A percentile compares a stretch with the other conserved stretches of the same genome.
These are phyloP conservation scores for Microtus oregoni DNA, from an alignment of 2,113 vertebrate species.

Conservation along the genomic window DNA sequence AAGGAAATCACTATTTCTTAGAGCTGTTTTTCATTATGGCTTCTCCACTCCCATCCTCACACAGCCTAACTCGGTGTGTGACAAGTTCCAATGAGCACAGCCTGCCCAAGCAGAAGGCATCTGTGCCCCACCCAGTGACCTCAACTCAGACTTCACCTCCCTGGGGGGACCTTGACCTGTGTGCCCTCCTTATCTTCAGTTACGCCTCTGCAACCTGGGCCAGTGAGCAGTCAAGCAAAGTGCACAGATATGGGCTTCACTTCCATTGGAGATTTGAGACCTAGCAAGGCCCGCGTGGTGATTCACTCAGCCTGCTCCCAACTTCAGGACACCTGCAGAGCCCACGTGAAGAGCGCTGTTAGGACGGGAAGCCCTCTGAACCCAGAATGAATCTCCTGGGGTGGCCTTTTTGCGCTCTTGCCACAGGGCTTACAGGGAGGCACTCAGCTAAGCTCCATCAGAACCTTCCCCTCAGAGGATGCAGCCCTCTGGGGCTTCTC, in stretches of 20 bases:
- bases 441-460: fast-evolving
- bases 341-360: neutral
- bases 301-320: neutral
- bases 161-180: neutral
- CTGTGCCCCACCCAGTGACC: too few relatives aligned
- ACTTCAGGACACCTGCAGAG: neutral
- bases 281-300: fast-evolving
- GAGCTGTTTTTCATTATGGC: neutral
- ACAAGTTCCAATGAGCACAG: neutral
- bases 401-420: neutral
- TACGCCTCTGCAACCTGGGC: neutral
- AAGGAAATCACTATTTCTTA: neutral
- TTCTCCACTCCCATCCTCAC: neutral
- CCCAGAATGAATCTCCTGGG: fast-evolving
- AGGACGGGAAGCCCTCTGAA: neutral
- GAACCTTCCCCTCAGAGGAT: neutral
- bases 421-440: neutral
- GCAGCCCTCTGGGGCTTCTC: fast-evolving
- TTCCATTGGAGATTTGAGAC: neutral
- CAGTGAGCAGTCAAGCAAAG: neutral
- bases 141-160: too few relatives aligned
- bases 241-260: neutral
- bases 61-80: fast-evolving
- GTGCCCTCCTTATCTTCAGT: neutral
- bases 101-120: too few relatives aligned